Evolutionary conservation across 2,113 vertebrate species (phyloP).

Genomic region (Cnemophilus loriae): DNA sequence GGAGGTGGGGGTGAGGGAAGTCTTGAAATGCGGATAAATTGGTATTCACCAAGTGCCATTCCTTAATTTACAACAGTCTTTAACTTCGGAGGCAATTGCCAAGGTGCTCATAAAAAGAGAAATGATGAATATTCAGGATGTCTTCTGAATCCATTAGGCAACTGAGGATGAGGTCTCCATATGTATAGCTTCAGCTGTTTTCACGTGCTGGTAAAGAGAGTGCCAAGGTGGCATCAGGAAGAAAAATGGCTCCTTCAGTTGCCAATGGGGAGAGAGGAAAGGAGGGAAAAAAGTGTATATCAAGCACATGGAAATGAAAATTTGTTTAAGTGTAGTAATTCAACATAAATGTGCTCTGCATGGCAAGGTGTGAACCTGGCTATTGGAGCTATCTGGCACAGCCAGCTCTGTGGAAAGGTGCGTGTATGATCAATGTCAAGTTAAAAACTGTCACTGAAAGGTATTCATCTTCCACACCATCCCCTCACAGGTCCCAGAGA

Average conservation of each 20-base stretch:
- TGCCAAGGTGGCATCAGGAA: slow-evolving; percentile 73
- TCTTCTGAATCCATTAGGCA: slow-evolving; percentile 80
- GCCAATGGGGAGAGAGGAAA: slow-evolving; percentile 49
- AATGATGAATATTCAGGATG: slow-evolving; percentile 85
- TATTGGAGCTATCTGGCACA: not conserved
- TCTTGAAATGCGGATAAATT: slow-evolving; percentile 72
- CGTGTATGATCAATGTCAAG: not conserved
- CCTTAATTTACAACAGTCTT: slow-evolving; percentile 79
- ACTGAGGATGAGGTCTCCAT: slow-evolving; percentile 79
- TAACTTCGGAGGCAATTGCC: slow-evolving; percentile 75
- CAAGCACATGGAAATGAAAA: slow-evolving; percentile 66
- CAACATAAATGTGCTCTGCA: not conserved
- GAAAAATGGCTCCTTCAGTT: slow-evolving; percentile 50
- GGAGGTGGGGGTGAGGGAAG: slow-evolving; percentile 43
- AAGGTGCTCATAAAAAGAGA: slow-evolving; percentile 82
- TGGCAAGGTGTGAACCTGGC: not conserved
- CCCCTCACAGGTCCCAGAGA: not conserved
- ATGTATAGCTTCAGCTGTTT: slow-evolving; percentile 65
- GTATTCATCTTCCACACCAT: not conserved
- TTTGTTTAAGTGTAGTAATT: slow-evolving; percentile 43
- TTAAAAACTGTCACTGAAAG: not conserved
- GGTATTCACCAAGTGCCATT: slow-evolving; percentile 75
- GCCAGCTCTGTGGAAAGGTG: slow-evolving; percentile 9
- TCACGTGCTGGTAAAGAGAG: slow-evolving; percentile 55
- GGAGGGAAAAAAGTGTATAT: not conserved